phyloP scores from a whole-genome alignment of 23 tunicate species.

The Phallusia fumigata region DNA sequence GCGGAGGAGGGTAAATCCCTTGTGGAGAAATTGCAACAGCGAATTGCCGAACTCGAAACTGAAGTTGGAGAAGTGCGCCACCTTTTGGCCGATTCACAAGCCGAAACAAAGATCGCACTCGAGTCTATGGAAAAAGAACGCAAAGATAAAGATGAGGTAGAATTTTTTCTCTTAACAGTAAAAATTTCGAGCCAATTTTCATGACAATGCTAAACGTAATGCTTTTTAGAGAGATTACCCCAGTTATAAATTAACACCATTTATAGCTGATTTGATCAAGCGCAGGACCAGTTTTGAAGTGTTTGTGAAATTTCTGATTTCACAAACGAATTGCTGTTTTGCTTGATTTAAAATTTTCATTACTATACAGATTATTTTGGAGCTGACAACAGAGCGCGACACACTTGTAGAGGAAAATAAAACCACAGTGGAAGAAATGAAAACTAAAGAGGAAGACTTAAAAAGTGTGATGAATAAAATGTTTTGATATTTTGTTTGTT shows the following conservation, averaged over 20 bases:
- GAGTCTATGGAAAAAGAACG: slow-evolving; percentile 71
- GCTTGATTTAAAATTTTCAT: neutral
- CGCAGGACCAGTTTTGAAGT: no score
- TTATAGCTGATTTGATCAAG: no score
- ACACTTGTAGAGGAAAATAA: slow-evolving; percentile 17
- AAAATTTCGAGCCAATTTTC: no score
- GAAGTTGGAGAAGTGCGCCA: slow-evolving; percentile 56
- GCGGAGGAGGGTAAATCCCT: slow-evolving; percentile 7
- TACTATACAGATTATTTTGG: slow-evolving; percentile 34
- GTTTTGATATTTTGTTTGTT: no score
- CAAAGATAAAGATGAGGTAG: slow-evolving; percentile 71
- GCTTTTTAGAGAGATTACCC: no score
- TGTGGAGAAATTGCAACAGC: slow-evolving; percentile 6
- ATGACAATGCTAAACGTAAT: no score
- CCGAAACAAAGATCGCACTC: slow-evolving; percentile 57
- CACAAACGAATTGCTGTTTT: no score
- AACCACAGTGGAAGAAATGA: slow-evolving; percentile 16
- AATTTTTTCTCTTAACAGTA: no score
- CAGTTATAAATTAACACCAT: no score
- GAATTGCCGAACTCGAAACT: slow-evolving; percentile 41
- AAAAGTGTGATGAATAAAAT: slow-evolving; percentile 28
- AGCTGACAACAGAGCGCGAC: slow-evolving; percentile 39
- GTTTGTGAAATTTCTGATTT: no score
- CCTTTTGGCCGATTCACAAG: slow-evolving; percentile 49
- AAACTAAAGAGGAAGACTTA: slow-evolving; percentile 20